These are phyloP conservation scores for Fulmarus glacialis DNA, from an alignment of 2,113 vertebrate species.

Conservation along the genomic window DNA sequence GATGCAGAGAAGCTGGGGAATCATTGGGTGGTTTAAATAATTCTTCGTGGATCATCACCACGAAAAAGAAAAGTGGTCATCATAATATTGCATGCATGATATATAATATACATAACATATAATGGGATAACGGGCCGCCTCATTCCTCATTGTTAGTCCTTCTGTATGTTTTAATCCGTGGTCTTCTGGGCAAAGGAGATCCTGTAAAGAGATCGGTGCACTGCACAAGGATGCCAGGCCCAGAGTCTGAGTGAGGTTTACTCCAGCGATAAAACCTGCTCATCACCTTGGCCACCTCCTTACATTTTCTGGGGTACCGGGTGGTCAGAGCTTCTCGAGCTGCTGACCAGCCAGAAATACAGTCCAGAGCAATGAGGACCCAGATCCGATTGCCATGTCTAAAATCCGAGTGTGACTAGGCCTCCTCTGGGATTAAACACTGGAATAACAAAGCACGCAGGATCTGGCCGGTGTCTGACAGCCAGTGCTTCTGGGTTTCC, in stretches of 20 bases:
- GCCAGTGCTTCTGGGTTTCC: constrained; percentile 2
- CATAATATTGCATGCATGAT: no score
- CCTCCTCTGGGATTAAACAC: neutral
- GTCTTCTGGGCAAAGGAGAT: neutral
- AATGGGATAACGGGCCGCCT: neutral
- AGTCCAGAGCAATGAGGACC: neutral
- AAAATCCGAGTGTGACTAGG: neutral
- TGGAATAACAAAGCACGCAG: neutral
- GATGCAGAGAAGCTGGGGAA: neutral
- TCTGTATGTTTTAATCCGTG: neutral
- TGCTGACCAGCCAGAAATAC: neutral
- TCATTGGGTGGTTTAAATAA: neutral
- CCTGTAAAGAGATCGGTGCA: neutral
- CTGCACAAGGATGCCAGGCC: neutral
- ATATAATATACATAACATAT: neutral
- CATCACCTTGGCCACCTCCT: neutral
- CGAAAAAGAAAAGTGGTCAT: neutral
- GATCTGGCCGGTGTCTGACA: neutral
- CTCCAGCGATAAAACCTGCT: neutral
- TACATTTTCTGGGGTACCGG: neutral
- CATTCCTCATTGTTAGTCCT: neutral
- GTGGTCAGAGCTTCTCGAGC: neutral
- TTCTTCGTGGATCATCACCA: neutral
- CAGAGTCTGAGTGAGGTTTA: neutral
- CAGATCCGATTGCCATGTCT: neutral